Evolutionary conservation across 2,888 invertebrate species (phyloP).

Genomic region (Xylota sylvarum): DNA sequence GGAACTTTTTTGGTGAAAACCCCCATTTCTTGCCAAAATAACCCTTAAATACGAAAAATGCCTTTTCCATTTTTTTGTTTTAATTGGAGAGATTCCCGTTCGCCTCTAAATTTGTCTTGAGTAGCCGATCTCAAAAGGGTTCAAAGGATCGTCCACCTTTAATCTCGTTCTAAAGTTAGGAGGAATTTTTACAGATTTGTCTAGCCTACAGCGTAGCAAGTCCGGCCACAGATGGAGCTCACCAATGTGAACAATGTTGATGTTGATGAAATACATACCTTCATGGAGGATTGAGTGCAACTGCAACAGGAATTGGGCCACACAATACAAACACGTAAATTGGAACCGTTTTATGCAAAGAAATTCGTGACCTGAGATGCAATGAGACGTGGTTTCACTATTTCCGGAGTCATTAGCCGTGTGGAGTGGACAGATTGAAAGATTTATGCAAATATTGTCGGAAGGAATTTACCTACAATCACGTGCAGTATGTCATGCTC

Average conservation of each 20-base stretch:
- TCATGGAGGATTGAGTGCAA: constrained; percentile 47
- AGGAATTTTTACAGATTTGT: too few species aligned
- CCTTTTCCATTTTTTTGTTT: too few species aligned
- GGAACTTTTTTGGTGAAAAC: too few species aligned
- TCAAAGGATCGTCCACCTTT: too few species aligned
- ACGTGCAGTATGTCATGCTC: too few species aligned
- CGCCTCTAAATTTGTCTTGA: too few species aligned
- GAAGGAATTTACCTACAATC: neutral
- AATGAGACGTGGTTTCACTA: constrained; percentile 4
- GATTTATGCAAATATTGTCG: neutral
- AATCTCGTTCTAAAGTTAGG: too few species aligned
- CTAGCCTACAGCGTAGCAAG: too few species aligned
- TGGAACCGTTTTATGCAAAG: constrained; percentile 19
- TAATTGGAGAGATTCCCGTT: too few species aligned
- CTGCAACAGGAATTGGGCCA: constrained; percentile 58
- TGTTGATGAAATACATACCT: constrained; percentile 59
- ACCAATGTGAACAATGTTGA: constrained; percentile 36
- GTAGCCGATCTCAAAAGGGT: too few species aligned
- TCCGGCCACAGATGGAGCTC: neutral
- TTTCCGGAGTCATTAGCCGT: constrained; percentile 34
- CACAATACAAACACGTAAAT: constrained; percentile 40
- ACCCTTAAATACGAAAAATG: too few species aligned
- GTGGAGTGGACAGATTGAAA: constrained; percentile 9
- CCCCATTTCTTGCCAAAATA: too few species aligned
- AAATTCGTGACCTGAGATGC: constrained; percentile 34